phyloP scores from a whole-genome alignment of 2,113 vertebrate species.

The Monarcha castaneiventris region DNA sequence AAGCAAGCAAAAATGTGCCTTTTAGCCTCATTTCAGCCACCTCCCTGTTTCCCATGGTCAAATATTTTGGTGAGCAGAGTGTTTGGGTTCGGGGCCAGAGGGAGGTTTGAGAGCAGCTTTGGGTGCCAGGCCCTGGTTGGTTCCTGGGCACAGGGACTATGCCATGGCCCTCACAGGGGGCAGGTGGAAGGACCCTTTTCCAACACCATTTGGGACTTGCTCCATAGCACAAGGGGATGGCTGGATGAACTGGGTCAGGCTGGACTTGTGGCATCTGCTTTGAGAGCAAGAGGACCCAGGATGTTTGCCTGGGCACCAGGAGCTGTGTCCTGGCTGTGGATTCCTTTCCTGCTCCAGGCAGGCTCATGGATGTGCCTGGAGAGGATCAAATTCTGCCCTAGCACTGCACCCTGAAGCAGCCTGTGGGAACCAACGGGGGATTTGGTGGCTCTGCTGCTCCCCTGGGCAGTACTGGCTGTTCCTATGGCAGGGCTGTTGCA shows the following conservation, averaged over 20 bases:
- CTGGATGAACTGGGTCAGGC: not conserved
- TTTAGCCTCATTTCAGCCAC: not conserved
- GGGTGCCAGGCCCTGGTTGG: not conserved
- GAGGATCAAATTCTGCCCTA: not conserved
- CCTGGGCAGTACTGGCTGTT: not conserved
- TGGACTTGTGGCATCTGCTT: not conserved
- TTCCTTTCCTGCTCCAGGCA: not conserved
- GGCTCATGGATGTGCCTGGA: not conserved
- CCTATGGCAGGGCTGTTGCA: fast-evolving
- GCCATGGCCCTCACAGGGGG: fast-evolving
- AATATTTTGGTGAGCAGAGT: fast-evolving
- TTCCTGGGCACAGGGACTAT: not conserved
- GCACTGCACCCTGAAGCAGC: not conserved
- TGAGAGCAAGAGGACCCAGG: not conserved
- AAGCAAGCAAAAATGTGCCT: not conserved
- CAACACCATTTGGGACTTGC: not conserved
- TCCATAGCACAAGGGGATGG: not conserved
- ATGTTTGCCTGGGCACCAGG: fast-evolving
- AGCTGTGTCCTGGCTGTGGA: not conserved
- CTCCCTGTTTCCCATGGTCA: not conserved
- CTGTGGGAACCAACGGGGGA: fast-evolving
- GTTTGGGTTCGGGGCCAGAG: not conserved
- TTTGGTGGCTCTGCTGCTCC: not conserved
- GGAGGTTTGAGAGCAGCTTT: not conserved
- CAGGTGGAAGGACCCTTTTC: not conserved